These are phyloP conservation scores for Sylvicapra grimmia DNA, from an alignment of 2,113 vertebrate genomes.

Conservation along the genomic window DNA sequence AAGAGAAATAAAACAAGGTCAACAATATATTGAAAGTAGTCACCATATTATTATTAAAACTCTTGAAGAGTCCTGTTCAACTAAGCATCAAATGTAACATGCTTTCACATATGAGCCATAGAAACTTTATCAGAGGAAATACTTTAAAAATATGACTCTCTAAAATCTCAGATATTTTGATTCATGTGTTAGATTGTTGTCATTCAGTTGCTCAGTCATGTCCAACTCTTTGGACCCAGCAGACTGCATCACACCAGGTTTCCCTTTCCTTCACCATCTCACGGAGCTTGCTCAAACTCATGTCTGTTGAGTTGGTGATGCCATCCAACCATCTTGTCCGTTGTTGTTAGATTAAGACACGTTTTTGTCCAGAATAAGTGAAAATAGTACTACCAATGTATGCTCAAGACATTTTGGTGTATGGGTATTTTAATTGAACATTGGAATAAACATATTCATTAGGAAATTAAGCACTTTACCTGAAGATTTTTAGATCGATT, in stretches of 20 bases:
- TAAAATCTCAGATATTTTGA: background rate
- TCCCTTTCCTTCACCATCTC: background rate
- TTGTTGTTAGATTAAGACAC: background rate
- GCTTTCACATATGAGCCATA: background rate
- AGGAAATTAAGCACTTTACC: background rate
- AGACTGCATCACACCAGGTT: background rate
- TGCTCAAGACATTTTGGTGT: background rate
- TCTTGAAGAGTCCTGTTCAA: background rate
- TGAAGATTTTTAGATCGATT: background rate
- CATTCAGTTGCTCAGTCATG: background rate
- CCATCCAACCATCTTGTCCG: background rate
- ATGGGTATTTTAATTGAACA: background rate
- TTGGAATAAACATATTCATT: background rate
- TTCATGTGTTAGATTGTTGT: background rate
- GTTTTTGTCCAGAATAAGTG: background rate
- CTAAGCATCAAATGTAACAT: background rate
- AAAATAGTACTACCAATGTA: background rate
- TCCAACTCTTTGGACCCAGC: background rate
- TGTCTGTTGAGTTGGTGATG: background rate
- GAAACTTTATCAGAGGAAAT: background rate
- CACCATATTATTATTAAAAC: background rate
- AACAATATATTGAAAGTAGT: background rate
- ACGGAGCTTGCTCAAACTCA: background rate
- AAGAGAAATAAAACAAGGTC: background rate
- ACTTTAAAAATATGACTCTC: background rate